phyloP scores from a whole-genome alignment of 2,888 invertebrate species.

The Periphyllus acericola region DNA sequence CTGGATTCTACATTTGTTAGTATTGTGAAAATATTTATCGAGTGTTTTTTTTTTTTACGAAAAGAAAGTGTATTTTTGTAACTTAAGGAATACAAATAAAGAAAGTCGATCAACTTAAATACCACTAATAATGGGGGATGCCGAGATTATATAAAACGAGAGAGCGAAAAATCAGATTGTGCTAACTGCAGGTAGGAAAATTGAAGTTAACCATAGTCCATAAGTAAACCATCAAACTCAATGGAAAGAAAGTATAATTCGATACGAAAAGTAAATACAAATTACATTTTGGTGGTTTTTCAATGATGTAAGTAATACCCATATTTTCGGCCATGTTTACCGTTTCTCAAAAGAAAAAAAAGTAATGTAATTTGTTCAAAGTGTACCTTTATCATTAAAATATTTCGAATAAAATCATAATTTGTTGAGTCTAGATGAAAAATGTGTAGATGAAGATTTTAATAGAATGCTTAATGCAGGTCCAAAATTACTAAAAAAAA shows the following conservation, averaged over 20 bases:
- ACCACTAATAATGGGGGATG: background rate
- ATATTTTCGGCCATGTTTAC: no score
- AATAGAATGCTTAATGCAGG: background rate
- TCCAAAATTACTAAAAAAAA: background rate
- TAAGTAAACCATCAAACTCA: slow-evolving; percentile 11
- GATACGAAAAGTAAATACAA: background rate
- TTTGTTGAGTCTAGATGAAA: background rate
- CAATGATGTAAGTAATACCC: background rate
- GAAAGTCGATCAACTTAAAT: slow-evolving; percentile 4
- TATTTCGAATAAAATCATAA: no score
- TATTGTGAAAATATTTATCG: background rate
- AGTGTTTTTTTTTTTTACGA: background rate
- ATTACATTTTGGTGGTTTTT: background rate
- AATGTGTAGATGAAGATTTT: background rate
- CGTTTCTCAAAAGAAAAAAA: no score
- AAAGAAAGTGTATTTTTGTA: background rate
- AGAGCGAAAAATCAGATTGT: background rate
- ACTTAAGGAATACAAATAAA: background rate
- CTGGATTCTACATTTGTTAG: background rate
- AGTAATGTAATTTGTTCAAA: no score
- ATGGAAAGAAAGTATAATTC: background rate
- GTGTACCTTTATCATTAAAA: no score
- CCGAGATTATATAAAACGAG: background rate
- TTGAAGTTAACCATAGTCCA: background rate
- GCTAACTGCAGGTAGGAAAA: background rate